These are phyloP conservation scores for Xanthia togata DNA, from an alignment of 2,888 invertebrate genomes.

Conservation along the genomic window DNA sequence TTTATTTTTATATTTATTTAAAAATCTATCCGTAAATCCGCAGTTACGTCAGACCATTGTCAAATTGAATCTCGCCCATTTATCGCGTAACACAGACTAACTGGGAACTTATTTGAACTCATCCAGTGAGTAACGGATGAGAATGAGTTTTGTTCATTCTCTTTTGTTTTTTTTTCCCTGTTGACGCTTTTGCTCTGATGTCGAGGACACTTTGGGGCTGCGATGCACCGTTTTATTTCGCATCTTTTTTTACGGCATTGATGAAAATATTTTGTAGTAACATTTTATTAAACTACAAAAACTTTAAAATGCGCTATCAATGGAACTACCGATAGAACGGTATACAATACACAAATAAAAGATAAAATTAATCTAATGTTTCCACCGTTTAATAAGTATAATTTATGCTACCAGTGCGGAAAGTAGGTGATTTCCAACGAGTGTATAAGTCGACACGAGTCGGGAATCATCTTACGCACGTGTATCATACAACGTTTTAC, in stretches of 20 bases:
- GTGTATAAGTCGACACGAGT: too few relatives aligned
- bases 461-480: too few relatives aligned
- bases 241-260: neutral
- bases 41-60: neutral
- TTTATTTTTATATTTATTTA: too few relatives aligned
- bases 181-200: neutral
- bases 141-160: conserved; percentile 9
- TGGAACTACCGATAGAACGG: neutral
- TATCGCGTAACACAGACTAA: neutral
- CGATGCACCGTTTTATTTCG: neutral
- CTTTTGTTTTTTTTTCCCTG: conserved; percentile 1
- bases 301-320: neutral
- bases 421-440: too few relatives aligned
- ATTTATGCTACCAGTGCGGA: too few relatives aligned
- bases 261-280: neutral
- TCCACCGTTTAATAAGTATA: neutral
- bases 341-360: neutral
- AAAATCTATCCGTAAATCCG: neutral
- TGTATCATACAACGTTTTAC: too few relatives aligned
- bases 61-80: conserved; percentile 21
- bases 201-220: neutral
- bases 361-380: too few relatives aligned
- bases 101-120: conserved; percentile 1
- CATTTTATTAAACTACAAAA: neutral
- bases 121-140: conserved; percentile 10